A percentile compares a stretch with the other conserved stretches of the same genome.
phyloP scores from a whole-genome alignment of 2,113 vertebrate species.

The Desmodus rotundus region DNA sequence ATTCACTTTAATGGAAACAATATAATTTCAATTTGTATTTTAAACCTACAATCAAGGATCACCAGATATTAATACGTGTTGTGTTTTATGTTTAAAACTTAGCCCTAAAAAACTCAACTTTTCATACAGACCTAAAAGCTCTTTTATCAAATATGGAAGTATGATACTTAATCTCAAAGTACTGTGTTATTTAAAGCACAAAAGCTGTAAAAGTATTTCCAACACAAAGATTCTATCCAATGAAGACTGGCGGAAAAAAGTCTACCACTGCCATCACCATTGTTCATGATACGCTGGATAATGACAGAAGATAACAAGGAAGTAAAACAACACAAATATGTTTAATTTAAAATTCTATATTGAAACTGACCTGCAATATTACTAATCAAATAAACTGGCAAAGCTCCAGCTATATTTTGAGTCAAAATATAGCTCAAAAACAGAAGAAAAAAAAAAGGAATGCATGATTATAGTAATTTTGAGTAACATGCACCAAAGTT shows the following conservation, averaged over 20 bases:
- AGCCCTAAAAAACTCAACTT: not conserved
- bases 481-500: not conserved
- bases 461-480: not conserved
- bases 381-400: slow-evolving; percentile 2
- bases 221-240: not conserved
- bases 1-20: slow-evolving; percentile 9
- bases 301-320: not conserved
- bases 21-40: slow-evolving; percentile 14
- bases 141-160: not conserved
- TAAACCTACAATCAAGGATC: not conserved
- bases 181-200: not conserved
- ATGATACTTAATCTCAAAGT: not conserved
- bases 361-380: not conserved
- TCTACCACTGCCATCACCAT: not conserved
- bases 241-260: not conserved
- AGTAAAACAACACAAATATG: not conserved
- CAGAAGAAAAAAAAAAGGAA: not conserved
- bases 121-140: not conserved
- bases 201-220: not conserved
- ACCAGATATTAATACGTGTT: not conserved
- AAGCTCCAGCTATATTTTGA: not conserved
- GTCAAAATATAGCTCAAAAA: not conserved
- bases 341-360: slow-evolving; percentile 27
- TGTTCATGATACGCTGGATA: not conserved
- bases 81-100: not conserved